Evolutionary conservation across 2,888 invertebrate species (phyloP).

Genomic region (Sminthurinus aureus): DNA sequence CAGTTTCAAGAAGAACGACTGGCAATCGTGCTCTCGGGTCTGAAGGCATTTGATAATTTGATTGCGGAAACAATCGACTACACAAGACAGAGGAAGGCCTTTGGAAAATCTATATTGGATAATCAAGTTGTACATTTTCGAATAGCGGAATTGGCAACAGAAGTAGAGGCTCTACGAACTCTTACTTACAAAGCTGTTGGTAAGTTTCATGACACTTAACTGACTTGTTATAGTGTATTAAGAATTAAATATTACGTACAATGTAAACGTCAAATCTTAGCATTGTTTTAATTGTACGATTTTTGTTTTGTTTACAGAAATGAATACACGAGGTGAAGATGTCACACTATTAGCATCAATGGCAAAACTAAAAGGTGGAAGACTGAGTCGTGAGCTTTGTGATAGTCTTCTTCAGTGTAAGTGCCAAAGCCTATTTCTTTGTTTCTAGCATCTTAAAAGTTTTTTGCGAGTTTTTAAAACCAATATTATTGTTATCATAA

Average conservation of each 20-base stretch:
- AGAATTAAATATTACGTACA: too few relatives aligned
- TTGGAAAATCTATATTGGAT: conserved; percentile 64
- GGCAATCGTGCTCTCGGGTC: conserved; percentile 61
- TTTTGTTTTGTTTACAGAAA: background rate
- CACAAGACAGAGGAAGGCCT: conserved; percentile 64
- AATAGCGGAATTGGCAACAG: conserved; percentile 67
- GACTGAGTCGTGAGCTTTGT: background rate
- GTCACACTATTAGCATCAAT: background rate
- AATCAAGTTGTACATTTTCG: conserved; percentile 66
- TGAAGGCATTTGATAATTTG: conserved; percentile 49
- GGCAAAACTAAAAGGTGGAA: background rate
- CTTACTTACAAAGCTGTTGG: conserved; percentile 65
- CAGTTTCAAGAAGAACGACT: conserved; percentile 69
- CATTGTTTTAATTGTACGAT: background rate
- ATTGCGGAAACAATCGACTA: conserved; percentile 65
- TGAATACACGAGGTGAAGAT: background rate
- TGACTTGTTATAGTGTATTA: too few relatives aligned
- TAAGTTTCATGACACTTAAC: conserved; percentile 51
- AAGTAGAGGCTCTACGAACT: conserved; percentile 66
- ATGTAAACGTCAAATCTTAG: too few relatives aligned
- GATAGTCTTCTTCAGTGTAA: too few relatives aligned
- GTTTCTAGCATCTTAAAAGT: too few relatives aligned
- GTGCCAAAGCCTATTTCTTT: too few relatives aligned
- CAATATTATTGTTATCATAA: too few relatives aligned
- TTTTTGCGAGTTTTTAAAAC: too few relatives aligned